Conservation (phyloP, 2,888 invertebrate species). For the Osedax frankpressi region DNA sequence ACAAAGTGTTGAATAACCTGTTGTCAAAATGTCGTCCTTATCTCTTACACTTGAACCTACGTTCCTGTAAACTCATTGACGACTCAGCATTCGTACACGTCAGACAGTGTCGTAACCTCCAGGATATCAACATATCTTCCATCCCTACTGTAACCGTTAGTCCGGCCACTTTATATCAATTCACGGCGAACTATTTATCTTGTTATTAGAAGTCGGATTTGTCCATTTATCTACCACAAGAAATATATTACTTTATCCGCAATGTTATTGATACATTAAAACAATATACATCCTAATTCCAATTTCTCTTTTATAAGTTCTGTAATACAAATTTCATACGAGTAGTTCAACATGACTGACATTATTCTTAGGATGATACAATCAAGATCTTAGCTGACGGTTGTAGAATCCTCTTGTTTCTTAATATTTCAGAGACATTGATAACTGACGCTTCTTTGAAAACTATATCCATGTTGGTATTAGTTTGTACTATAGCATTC, state of each 20-base stretch:
- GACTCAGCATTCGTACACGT: slow-evolving; percentile 36
- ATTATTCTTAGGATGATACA: slow-evolving; percentile 40
- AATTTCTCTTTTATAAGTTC: no score
- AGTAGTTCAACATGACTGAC: no score
- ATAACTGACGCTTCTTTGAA: slow-evolving; percentile 42
- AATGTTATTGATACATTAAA: no score
- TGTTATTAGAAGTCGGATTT: no score
- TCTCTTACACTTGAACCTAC: slow-evolving; percentile 43
- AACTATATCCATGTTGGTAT: slow-evolving; percentile 38
- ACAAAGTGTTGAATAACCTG: slow-evolving; percentile 36
- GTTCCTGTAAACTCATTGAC: slow-evolving; percentile 34
- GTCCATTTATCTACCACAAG: no score
- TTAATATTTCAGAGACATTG: slow-evolving; percentile 42
- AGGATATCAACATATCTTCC: slow-evolving; percentile 45
- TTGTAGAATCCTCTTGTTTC: slow-evolving; percentile 43
- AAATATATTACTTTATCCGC: no score
- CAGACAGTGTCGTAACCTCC: slow-evolving; percentile 44
- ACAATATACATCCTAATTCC: no score
- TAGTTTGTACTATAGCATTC: no score
- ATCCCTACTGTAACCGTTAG: slow-evolving; percentile 41
- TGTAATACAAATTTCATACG: no score
- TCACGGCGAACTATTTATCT: not conserved
- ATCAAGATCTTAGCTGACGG: slow-evolving; percentile 39
- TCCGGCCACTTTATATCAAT: slow-evolving; percentile 14
- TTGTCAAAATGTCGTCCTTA: slow-evolving; percentile 43